Evolutionary conservation across 2,888 invertebrate genomes (phyloP).

Genomic region (Bruchidius siliquastri): DNA sequence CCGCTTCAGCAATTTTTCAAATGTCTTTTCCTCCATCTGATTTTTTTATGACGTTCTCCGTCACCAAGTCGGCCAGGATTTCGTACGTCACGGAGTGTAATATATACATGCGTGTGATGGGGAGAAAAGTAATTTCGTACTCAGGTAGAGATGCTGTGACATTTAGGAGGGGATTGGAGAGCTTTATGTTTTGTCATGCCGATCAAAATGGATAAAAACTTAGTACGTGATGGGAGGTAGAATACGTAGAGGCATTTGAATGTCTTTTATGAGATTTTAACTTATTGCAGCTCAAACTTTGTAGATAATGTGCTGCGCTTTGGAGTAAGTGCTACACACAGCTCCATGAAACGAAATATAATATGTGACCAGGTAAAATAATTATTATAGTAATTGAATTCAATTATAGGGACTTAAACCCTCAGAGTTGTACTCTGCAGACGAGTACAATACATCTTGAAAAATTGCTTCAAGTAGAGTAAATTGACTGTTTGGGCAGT

Average conservation of each 20-base stretch:
- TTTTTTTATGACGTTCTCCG: not conserved
- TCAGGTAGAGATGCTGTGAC: not conserved
- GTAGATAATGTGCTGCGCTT: too few relatives aligned
- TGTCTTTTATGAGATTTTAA: not conserved
- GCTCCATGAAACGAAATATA: too few relatives aligned
- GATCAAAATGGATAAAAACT: not conserved
- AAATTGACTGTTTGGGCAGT: too few relatives aligned
- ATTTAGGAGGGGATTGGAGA: not conserved
- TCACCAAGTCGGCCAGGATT: not conserved
- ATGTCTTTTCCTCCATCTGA: not conserved
- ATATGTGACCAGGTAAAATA: too few relatives aligned
- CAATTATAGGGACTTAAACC: too few relatives aligned
- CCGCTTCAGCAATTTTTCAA: not conserved
- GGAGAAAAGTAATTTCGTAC: not conserved
- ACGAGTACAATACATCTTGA: too few relatives aligned
- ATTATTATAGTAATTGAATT: too few relatives aligned
- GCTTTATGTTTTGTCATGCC: not conserved
- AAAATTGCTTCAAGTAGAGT: too few relatives aligned
- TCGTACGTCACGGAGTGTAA: not conserved
- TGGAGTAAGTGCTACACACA: too few relatives aligned
- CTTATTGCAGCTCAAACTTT: not conserved
- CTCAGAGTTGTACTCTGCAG: too few relatives aligned
- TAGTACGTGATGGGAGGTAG: not conserved
- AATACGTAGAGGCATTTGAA: not conserved
- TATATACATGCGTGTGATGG: not conserved